Evolutionary conservation across 2,797 vertebrate species (phyloP), one percentile per base, ranked within the genome.

Genomic region (Trachurus trachurus): DNA sequence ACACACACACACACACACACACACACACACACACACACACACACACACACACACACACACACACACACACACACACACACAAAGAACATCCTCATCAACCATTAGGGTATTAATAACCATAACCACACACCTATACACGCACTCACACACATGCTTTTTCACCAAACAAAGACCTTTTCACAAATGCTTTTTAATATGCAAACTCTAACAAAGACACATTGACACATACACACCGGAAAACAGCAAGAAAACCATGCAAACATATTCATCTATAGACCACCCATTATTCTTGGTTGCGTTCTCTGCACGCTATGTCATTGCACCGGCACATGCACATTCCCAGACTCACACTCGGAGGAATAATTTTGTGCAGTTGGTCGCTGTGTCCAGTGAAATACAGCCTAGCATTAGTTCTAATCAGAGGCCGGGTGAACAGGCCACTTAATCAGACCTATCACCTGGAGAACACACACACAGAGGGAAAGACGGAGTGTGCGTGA

Each of bases 361-460:
- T 80, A 37, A 80, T 87, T 84, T 59, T 75, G 71, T 74, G 57
- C 42, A 53, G 66, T 69, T 54, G 68, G 74, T 80, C 3, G n/a
- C 34, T 68, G 74, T 71, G 77, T 90, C 86, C 75, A 40, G 26
- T 80, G 87, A 88, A 91, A 93, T 87, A 78, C 82, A 86, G 73
- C 74, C 76, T 82, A 49, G 80, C 86, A 91, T 94, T 94, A 89
- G 88, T 92, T 80, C 89, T 91, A 89, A 94, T 93, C 89, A 92
- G 88, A 56, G 85, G 78, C 85, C 31, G 62, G 80, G 81, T 78
- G 90, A 89, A 80, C 77, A 66, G 83, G 76, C 84, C 91, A 93
- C 93, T 94, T 94, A 88, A 94, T 94, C 93, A 94, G 89, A 81
- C 84, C 75, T 80, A 86, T 92, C 89, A 89, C 78, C 77, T 52